These are phyloP conservation scores for Aplodontia rufa DNA, from an alignment of 2,113 vertebrate genomes.

Conservation along the genomic window DNA sequence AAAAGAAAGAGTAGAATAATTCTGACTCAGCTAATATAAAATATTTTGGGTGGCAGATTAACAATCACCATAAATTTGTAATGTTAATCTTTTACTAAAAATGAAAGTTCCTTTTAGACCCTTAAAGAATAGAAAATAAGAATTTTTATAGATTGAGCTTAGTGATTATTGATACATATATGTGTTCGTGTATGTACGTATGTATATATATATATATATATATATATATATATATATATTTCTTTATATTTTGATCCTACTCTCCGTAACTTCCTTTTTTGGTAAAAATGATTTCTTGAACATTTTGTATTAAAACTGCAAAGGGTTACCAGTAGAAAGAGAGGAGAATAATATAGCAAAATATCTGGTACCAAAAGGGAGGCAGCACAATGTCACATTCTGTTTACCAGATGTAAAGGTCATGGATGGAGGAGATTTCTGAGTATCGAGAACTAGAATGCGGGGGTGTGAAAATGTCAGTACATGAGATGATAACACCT, in stretches of 20 bases:
- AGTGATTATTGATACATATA: not conserved
- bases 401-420: not conserved
- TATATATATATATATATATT: too few relatives aligned
- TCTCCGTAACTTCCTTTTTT: not conserved
- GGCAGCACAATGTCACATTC: not conserved
- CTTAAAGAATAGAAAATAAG: constrained; percentile 18
- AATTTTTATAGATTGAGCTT: not conserved
- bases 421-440: not conserved
- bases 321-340: not conserved
- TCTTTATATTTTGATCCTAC: not conserved
- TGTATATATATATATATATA: too few relatives aligned
- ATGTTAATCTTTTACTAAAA: not conserved
- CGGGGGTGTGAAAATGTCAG: not conserved
- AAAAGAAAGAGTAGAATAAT: not conserved
- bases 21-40: constrained; percentile 25
- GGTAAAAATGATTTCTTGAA: not conserved
- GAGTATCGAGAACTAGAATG: not conserved
- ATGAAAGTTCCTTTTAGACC: not conserved
- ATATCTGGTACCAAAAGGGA: not conserved
- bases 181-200: too few relatives aligned
- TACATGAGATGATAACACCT: not conserved
- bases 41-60: not conserved
- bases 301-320: not conserved
- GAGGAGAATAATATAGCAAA: not conserved
- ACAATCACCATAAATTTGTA: not conserved